phyloP scores from a whole-genome alignment of 2,888 invertebrate species.

The Drosophila falleni region DNA sequence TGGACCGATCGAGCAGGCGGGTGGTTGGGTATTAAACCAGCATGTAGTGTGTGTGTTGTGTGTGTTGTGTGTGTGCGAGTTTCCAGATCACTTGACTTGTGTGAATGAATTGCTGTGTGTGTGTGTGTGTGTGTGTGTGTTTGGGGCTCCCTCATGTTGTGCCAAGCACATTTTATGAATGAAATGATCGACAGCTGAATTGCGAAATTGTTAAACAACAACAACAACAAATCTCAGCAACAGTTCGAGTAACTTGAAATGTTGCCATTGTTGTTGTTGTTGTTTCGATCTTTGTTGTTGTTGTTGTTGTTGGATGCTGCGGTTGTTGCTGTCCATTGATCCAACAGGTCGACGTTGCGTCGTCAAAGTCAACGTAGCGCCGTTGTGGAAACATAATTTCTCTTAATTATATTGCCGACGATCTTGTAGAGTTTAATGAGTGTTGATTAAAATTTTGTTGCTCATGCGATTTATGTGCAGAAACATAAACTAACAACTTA shows the following conservation, averaged over 20 bases:
- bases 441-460: conserved; percentile 74
- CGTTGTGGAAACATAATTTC: conserved; percentile 82
- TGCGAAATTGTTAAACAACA: conserved; percentile 72
- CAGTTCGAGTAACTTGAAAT: conserved; percentile 15
- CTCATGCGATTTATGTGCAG: conserved; percentile 64
- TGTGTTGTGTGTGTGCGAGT: conserved; percentile 77
- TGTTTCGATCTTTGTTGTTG: no score
- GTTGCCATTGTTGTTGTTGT: conserved; percentile 15
- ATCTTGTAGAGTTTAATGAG: conserved; percentile 79
- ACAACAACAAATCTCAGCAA: conserved; percentile 49
- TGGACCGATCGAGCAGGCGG: conserved; percentile 72
- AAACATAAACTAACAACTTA: conserved; percentile 3
- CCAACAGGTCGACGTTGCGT: conserved; percentile 67
- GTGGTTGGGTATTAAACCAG: conserved; percentile 68
- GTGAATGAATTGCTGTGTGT: conserved; percentile 61
- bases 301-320: conserved; percentile 22
- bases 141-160: conserved; percentile 49
- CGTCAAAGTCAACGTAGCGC: conserved; percentile 59
- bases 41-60: conserved; percentile 2
- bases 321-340: conserved; percentile 61
- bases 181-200: conserved; percentile 84
- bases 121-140: conserved; percentile 19
- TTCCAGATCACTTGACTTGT: conserved; percentile 70
- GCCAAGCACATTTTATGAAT: conserved; percentile 78
- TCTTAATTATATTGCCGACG: conserved; percentile 81